Conservation (phyloP, 2,113 vertebrate genomes). For the Corythornis madagascariensis region DNA sequence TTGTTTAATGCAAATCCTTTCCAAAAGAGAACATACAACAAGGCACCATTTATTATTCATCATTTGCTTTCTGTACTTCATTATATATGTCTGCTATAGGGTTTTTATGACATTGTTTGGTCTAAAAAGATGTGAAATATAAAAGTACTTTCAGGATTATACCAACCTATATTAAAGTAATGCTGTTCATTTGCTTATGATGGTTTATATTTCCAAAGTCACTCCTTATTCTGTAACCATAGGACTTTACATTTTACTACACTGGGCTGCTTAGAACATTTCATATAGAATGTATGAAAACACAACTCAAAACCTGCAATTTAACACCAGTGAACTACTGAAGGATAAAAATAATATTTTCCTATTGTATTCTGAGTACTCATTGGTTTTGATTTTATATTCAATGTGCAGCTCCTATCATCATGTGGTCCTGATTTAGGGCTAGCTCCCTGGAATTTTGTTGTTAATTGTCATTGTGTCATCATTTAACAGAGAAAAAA, state of each 20-base stretch:
- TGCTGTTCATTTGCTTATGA: neutral
- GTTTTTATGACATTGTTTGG: slow-evolving; percentile 6
- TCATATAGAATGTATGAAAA: neutral
- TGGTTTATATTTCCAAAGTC: neutral
- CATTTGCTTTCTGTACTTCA: slow-evolving; percentile 23
- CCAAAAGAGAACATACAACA: slow-evolving; percentile 36
- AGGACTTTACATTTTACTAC: neutral
- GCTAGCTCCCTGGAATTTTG: neutral
- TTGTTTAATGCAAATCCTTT: slow-evolving; percentile 57
- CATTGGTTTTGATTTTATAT: neutral
- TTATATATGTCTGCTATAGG: slow-evolving; percentile 26
- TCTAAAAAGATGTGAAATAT: slow-evolving; percentile 15
- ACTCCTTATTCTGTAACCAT: neutral
- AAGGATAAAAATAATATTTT: neutral
- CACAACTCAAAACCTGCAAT: neutral
- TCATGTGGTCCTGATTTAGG: neutral
- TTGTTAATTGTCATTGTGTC: neutral
- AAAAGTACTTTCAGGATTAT: neutral
- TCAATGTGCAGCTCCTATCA: neutral
- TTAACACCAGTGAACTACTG: neutral
- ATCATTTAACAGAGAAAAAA: neutral
- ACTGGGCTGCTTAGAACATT: neutral
- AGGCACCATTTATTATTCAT: slow-evolving; percentile 59
- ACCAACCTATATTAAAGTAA: neutral
- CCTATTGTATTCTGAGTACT: neutral